phyloP scores from a whole-genome alignment of 2,113 vertebrate species.

The Misgurnus anguillicaudatus region DNA sequence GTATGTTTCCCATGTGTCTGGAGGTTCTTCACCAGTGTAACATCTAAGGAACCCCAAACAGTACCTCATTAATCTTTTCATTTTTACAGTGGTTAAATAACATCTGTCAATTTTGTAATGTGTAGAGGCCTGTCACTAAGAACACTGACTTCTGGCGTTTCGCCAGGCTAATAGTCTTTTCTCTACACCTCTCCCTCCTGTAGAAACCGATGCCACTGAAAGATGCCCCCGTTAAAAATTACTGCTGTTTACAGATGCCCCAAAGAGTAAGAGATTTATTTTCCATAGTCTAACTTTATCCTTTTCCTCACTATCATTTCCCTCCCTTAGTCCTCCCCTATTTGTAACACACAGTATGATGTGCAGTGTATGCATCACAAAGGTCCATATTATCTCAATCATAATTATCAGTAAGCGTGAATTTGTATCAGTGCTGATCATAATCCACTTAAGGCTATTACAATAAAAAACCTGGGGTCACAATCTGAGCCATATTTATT shows the following conservation, averaged over 20 bases:
- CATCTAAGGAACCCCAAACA: too few species aligned
- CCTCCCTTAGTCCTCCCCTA: slow-evolving; percentile 49
- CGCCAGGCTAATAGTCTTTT: slow-evolving; percentile 70
- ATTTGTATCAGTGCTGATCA: slow-evolving; percentile 3
- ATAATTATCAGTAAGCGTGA: slow-evolving; percentile 4
- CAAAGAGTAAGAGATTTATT: slow-evolving; percentile 77
- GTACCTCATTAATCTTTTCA: too few species aligned
- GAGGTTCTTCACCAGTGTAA: background rate
- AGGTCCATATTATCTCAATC: slow-evolving; percentile 45
- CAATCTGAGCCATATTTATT: slow-evolving; percentile 56
- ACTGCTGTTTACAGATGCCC: slow-evolving; percentile 78
- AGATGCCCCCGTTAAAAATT: slow-evolving; percentile 77
- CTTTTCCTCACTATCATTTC: slow-evolving; percentile 69
- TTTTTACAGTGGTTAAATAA: slow-evolving; percentile 13
- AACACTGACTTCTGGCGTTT: slow-evolving; percentile 37
- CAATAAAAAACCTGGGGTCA: slow-evolving; percentile 39
- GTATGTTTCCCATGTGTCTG: background rate
- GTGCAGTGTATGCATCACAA: slow-evolving; percentile 49
- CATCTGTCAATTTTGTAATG: slow-evolving; percentile 24
- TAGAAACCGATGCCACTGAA: slow-evolving; percentile 77
- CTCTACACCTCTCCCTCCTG: slow-evolving; percentile 73
- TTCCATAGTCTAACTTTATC: slow-evolving; percentile 71
- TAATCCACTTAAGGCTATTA: slow-evolving; percentile 11
- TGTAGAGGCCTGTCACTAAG: slow-evolving; percentile 29
- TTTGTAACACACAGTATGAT: slow-evolving; percentile 49